Base-by-base conservation (phyloP, 2,888 invertebrate genomes). In the Chymomyza procnemis region DNA sequence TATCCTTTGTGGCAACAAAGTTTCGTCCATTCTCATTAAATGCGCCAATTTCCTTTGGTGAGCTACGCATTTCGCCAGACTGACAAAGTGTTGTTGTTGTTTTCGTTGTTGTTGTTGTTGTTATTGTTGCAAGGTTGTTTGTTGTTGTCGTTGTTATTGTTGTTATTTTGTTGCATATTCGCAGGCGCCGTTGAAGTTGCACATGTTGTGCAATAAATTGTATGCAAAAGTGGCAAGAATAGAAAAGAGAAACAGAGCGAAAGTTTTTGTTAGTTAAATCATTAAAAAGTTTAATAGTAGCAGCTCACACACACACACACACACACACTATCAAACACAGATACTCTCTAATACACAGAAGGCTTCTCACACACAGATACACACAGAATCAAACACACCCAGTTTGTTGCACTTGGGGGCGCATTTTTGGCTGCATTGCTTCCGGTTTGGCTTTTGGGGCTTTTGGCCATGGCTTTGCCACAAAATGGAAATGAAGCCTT, bases 21-120 rank as follows among this genome's bases (percentile, higher is more conserved):
- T 89, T 90, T 87, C 90, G 83, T 85, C 90, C 90, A 86, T 90
- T 91, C 88, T 91, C 91, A 89, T 90, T 91, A 88, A 90, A 90
- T 87, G 87, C 88, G 81, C 90, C 90, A 88, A 91, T 90, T 88
- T 91, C 90, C 90, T 91, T 91, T 88, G 90, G 90, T 77, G 91
- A 91, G 87, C 88, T 90, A 88, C 92, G 91, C 79, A 92, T 92
- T 88, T 93, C 93, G 86, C 92, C 92, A 69, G 92, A 92, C 93
- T 93, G 75, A 57, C 61, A 26, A 6, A 59, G 30, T 22, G 55
- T 19, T 48, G 47, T 47, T 73, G 75, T 84, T 76, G 55, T 19
- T 48, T 34, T 47, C 71, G 75, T 84, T 76, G 85, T 82, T 75
- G 79, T 79, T 74, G 72, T 76, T 80, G 61, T 64, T 64, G 47